These are phyloP conservation scores for Tachina fera DNA, from an alignment of 2,888 invertebrate genomes.

Conservation along the genomic window DNA sequence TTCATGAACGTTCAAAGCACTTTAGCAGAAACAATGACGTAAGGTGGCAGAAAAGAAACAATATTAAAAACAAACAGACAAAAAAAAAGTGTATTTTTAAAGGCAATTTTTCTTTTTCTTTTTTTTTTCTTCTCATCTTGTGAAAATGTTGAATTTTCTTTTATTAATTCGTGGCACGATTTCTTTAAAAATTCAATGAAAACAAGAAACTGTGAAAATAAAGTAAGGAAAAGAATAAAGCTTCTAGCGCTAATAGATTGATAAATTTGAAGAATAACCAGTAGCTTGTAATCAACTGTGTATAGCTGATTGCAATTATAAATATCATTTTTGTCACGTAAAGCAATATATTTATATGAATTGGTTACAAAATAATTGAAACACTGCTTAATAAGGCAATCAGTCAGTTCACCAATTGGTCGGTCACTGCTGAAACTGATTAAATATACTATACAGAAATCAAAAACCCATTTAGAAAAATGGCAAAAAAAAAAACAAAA, in stretches of 20 bases:
- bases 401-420: background rate
- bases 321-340: slow-evolving; percentile 7
- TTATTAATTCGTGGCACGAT: slow-evolving; percentile 17
- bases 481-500: background rate
- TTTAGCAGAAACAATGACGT: background rate
- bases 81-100: background rate
- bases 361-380: background rate
- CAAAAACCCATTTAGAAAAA: background rate
- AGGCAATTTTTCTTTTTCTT: background rate
- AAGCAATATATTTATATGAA: background rate
- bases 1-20: background rate
- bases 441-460: too few relatives aligned
- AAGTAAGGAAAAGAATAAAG: background rate
- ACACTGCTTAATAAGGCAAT: background rate
- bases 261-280: background rate
- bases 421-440: too few relatives aligned
- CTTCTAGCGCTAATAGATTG: background rate
- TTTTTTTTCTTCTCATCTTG: background rate
- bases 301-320: background rate
- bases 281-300: background rate
- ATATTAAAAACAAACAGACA: background rate
- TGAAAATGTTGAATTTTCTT: background rate
- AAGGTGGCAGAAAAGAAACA: background rate
- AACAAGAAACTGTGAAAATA: background rate
- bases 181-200: slow-evolving; percentile 2